Base-by-base conservation (phyloP, 1,140 invertebrate genomes). In the Drosophila erecta region DNA sequence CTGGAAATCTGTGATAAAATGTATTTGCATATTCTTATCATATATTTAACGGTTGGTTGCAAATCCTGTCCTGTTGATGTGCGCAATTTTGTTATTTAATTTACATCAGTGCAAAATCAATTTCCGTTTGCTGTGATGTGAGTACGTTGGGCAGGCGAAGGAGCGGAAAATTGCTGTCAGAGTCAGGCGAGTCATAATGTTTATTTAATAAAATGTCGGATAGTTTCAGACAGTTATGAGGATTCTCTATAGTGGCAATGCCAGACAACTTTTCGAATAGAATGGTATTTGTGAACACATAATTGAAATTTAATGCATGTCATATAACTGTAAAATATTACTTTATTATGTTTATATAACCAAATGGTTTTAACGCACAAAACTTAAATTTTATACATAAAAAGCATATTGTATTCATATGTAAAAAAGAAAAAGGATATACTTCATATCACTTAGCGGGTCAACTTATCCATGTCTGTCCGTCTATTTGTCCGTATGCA, bases 71-170 rank as follows among this genome's bases (percentile, higher is more conserved):
- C 15, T 40, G 59, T 43, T 38, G 47, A 51, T 22, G 59, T 22
- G 12, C 47, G 37, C 37, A 47, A 30, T 56, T 69, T 73, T 54
- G 55, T 70, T 50, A 50, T 50, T 73, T 60, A 50, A 57, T 75
- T 75, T 55, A 27, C 17, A 64, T 65, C 44, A 44, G 17, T 33
- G n/a, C 38, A 38, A 76, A 76, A 76, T 76, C 24, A 71, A 71
- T 70, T 70, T 75, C 43, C 35, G 54, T 38, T 75, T 33, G 15
- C 46, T 15, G 44, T 1, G 14, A 2, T 15, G 44, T 1, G 14
- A 2, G 10, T n/a, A n/a, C 27, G 27, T 33, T 51, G 14, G 8
- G n/a, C 24, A 44, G 54, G 24, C 22, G 54, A 41, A 15, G 24
- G 22, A 38, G 22, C 54, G 41, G 44, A 58, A 66, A 51, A 59